These are phyloP conservation scores for Crocodylus rhombifer DNA, from an alignment of 2,797 vertebrate genomes.

Conservation along the genomic window DNA sequence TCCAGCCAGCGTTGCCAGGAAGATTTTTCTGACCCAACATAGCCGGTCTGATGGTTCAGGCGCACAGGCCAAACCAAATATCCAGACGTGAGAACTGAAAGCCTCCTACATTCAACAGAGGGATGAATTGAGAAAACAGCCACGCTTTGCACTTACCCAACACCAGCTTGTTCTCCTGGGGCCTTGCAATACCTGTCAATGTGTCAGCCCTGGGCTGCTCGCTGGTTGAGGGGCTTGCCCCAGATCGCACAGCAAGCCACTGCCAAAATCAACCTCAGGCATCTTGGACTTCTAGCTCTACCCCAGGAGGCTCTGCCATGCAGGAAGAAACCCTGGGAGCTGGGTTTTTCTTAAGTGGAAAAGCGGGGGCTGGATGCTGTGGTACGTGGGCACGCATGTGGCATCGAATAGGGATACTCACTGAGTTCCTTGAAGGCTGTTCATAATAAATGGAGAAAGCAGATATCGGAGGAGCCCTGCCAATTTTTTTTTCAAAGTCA, in stretches of 20 bases:
- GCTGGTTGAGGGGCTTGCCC: neutral
- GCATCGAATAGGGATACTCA: neutral
- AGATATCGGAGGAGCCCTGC: neutral
- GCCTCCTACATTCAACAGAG: neutral
- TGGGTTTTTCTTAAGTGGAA: neutral
- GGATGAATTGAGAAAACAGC: neutral
- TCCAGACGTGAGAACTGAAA: neutral
- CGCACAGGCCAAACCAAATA: constrained; percentile 57
- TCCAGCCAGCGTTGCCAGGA: constrained; percentile 12
- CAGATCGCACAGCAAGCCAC: neutral
- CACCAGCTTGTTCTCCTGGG: neutral
- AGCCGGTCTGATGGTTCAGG: constrained; percentile 12
- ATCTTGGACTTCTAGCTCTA: neutral
- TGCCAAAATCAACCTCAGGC: neutral
- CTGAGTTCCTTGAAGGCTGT: neutral
- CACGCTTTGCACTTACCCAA: neutral
- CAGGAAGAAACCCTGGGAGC: neutral
- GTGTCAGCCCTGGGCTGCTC: neutral
- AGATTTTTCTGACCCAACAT: constrained; percentile 45
- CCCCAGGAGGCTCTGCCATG: no score
- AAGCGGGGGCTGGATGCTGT: neutral
- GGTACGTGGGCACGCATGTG: neutral
- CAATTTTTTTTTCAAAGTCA: neutral
- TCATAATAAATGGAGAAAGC: neutral
- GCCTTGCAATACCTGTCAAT: neutral